Conservation (phyloP, 2,797 vertebrate species). For the Betta splendens region DNA sequence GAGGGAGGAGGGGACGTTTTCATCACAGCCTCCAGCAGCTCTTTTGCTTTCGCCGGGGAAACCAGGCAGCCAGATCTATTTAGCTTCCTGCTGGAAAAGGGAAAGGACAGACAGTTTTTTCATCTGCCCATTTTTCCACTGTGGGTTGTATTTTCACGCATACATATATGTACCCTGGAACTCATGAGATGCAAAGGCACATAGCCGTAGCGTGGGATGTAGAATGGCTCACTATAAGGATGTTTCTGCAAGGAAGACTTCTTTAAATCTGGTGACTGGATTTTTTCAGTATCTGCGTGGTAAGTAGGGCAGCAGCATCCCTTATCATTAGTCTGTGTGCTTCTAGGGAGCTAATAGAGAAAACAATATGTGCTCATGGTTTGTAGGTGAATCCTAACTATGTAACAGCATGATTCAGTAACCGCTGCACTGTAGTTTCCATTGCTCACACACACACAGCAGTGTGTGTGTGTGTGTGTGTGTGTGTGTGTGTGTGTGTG, state of each 20-base stretch:
- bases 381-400: conserved; percentile 57
- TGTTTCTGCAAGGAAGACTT: conserved; percentile 80
- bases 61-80: conserved; percentile 73
- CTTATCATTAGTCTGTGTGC: conserved; percentile 41
- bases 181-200: conserved; percentile 69
- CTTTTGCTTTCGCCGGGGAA: conserved; percentile 68
- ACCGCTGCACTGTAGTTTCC: conserved; percentile 28
- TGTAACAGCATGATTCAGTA: conserved; percentile 35
- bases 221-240: conserved; percentile 85
- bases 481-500: conserved; percentile 28
- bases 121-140: conserved; percentile 57
- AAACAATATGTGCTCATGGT: conserved; percentile 50
- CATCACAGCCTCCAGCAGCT: conserved; percentile 72
- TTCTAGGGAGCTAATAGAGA: conserved; percentile 34
- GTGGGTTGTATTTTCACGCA: conserved; percentile 65
- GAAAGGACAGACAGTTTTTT: conserved; percentile 54
- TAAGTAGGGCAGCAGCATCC: conserved; percentile 79
- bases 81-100: conserved; percentile 74
- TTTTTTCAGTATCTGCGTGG: conserved; percentile 86
- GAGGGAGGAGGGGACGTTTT: conserved; percentile 69
- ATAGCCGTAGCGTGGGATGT: conserved; percentile 55
- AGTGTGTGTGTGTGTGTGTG: conserved; percentile 32
- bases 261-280: conserved; percentile 85
- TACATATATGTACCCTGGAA: conserved; percentile 53
- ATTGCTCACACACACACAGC: conserved; percentile 55